These are phyloP conservation scores for Gallinago stenura DNA, from an alignment of 2,797 vertebrate genomes.

Conservation along the genomic window DNA sequence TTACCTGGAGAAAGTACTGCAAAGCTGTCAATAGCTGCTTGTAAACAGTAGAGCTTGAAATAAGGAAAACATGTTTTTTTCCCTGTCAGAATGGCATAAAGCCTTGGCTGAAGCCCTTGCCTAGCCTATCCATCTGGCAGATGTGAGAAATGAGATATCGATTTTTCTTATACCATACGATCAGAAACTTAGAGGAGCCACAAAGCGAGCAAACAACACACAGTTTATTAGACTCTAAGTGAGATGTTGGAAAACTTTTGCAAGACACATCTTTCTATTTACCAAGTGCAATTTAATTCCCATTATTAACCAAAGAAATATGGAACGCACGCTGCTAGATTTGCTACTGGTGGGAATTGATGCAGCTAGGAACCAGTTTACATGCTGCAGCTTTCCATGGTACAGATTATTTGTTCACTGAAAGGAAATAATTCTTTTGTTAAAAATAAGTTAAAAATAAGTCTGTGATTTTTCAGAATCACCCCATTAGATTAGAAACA, in stretches of 20 bases:
- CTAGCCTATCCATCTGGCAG: constrained; percentile 75
- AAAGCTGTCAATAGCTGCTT: constrained; percentile 74
- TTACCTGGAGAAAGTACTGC: constrained; percentile 62
- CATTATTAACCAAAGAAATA: constrained; percentile 4
- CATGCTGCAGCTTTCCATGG: not conserved
- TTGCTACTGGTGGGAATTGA: not conserved
- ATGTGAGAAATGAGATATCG: constrained; percentile 86
- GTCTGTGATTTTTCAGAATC: not conserved
- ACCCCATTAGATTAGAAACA: not conserved
- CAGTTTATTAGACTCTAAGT: constrained; percentile 42
- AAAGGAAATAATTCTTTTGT: not conserved
- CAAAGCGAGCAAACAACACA: constrained; percentile 42
- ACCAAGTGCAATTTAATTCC: constrained; percentile 28
- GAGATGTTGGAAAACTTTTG: constrained; percentile 55
- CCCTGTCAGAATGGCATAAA: constrained; percentile 66
- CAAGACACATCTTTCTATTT: constrained; percentile 29
- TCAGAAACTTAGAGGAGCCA: constrained; percentile 76
- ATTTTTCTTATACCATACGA: constrained; percentile 77
- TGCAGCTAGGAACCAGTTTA: not conserved
- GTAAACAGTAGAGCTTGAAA: constrained; percentile 68
- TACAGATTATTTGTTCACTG: not conserved
- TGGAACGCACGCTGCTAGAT: not conserved
- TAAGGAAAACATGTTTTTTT: constrained; percentile 74
- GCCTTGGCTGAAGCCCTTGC: constrained; percentile 72
- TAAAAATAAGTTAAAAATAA: not conserved